A percentile compares a stretch with the other conserved stretches of the same genome.
Evolutionary conservation across 2,113 vertebrate genomes (phyloP).

Genomic region (Noctilio leporinus): DNA sequence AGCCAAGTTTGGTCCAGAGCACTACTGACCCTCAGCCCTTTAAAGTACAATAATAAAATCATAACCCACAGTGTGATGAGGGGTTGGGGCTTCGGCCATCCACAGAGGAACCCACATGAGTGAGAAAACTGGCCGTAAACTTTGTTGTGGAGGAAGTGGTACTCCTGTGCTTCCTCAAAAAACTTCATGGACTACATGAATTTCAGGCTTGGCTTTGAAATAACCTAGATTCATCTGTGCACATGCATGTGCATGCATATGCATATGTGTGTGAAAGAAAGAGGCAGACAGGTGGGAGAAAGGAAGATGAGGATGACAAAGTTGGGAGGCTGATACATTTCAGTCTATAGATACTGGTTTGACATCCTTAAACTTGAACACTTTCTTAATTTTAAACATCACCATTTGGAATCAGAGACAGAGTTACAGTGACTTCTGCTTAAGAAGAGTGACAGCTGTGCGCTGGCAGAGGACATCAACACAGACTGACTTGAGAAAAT

Average conservation of each 20-base stretch:
- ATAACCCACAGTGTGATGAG: neutral
- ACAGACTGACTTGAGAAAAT: neutral
- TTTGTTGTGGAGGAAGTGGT: neutral
- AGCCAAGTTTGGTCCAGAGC: neutral
- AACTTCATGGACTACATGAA: neutral
- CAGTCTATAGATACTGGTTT: neutral
- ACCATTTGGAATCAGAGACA: neutral
- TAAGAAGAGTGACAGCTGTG: neutral
- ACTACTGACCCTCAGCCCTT: neutral
- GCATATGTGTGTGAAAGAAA: neutral
- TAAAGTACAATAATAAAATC: neutral
- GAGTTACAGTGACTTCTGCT: neutral
- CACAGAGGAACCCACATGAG: neutral
- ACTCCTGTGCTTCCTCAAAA: neutral
- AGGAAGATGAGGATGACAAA: neutral
- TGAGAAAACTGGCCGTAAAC: neutral
- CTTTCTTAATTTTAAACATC: neutral
- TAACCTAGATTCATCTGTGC: neutral
- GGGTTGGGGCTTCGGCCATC: neutral
- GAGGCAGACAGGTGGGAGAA: accelerated
- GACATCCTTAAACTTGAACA: neutral
- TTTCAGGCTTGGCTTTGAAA: neutral
- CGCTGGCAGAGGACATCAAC: neutral
- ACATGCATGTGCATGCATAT: accelerated
- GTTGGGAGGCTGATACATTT: neutral